phyloP scores from a whole-genome alignment of 2,797 vertebrate species.

The Pangasius macronema region DNA sequence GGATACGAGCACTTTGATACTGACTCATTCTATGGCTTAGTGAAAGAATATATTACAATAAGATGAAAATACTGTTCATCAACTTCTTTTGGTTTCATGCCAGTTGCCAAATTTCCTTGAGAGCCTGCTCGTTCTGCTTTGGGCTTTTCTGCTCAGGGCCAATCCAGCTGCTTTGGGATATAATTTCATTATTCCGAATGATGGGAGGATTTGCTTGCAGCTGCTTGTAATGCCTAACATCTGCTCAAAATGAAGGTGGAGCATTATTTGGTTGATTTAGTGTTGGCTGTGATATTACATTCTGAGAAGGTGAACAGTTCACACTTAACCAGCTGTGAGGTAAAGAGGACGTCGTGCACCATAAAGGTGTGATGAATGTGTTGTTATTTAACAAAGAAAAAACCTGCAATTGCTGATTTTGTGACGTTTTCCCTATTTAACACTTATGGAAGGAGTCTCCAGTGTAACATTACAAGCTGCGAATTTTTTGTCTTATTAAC shows the following conservation, averaged over 20 bases:
- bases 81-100: too few relatives aligned
- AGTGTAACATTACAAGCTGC: not conserved
- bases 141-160: slow-evolving; percentile 8
- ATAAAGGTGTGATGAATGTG: not conserved
- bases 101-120: not conserved
- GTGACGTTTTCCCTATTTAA: not conserved
- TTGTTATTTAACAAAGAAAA: not conserved
- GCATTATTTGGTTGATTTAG: too few relatives aligned
- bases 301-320: not conserved
- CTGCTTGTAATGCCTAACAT: slow-evolving; percentile 1
- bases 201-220: not conserved
- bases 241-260: not conserved
- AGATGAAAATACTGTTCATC: not conserved
- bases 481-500: not conserved
- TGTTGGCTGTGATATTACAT: not conserved
- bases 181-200: slow-evolving; percentile 14
- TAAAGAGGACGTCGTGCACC: not conserved
- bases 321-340: too few relatives aligned
- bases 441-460: not conserved
- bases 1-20: not conserved
- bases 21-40: not conserved
- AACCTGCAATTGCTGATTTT: not conserved
- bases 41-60: not conserved
- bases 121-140: not conserved
- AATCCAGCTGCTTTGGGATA: not conserved